phyloP scores from a whole-genome alignment of 2,797 vertebrate species.

The Garrulus glandarius region DNA sequence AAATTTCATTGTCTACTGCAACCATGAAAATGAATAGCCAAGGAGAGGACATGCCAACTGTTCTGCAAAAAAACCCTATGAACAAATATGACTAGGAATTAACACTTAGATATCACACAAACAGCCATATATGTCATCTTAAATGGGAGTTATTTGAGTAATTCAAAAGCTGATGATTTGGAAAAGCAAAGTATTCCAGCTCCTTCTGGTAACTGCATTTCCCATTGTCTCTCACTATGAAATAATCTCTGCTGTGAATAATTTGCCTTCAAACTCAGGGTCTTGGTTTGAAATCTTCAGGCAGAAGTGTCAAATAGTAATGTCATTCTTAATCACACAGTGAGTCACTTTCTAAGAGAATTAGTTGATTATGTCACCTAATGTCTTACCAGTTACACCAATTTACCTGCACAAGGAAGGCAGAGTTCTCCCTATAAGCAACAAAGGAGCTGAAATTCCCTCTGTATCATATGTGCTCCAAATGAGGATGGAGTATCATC shows the following conservation, averaged over 20 bases:
- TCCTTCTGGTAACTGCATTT: constrained; percentile 36
- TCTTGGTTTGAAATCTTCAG: constrained; percentile 3
- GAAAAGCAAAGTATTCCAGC: constrained; percentile 45
- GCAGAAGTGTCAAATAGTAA: constrained; percentile 21
- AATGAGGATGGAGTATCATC: background rate
- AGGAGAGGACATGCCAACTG: constrained; percentile 37
- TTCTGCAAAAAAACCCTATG: constrained; percentile 32
- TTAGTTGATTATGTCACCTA: background rate
- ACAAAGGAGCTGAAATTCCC: background rate
- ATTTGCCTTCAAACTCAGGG: background rate
- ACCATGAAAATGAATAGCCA: constrained; percentile 44
- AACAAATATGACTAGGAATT: constrained; percentile 48
- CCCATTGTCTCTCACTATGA: background rate
- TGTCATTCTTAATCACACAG: background rate
- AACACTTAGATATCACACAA: constrained; percentile 48
- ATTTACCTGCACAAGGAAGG: background rate
- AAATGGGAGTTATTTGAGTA: constrained; percentile 52
- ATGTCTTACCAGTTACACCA: background rate
- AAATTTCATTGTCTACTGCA: constrained; percentile 43
- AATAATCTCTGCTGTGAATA: constrained; percentile 16
- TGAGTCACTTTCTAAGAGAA: background rate
- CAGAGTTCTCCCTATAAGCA: background rate
- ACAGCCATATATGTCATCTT: constrained; percentile 49
- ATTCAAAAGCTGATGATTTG: constrained; percentile 64
- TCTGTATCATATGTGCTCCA: background rate